Conservation (phyloP, 2,797 vertebrate genomes). For the Gorsachius magnificus region DNA sequence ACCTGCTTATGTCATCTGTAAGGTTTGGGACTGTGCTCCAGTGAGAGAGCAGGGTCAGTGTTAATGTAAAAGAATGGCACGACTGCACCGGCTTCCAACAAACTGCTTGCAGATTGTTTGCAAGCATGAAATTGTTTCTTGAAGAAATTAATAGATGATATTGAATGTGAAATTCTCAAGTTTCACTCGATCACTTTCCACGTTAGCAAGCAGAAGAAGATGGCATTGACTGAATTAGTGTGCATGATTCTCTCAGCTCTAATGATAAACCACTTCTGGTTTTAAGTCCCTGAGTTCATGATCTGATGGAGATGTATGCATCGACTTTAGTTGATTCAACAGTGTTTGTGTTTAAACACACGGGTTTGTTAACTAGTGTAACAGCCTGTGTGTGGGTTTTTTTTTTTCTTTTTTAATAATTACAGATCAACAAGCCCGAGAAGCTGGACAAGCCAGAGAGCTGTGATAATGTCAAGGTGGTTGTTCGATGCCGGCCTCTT, state of each 20-base stretch:
- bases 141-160: not conserved
- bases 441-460: conserved; percentile 87
- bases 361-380: not conserved
- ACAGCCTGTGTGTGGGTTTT: not conserved
- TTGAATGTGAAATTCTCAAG: not conserved
- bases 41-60: not conserved
- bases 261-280: not conserved
- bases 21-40: not conserved
- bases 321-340: not conserved
- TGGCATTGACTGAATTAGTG: not conserved
- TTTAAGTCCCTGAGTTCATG: not conserved
- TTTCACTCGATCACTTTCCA: accelerated
- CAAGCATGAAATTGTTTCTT: not conserved
- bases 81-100: not conserved
- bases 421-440: conserved; percentile 87
- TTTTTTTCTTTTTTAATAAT: not conserved
- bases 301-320: accelerated
- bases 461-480: conserved; percentile 96
- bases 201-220: accelerated
- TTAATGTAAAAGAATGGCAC: accelerated
- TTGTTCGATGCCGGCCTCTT: conserved; percentile 94
- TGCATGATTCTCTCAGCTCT: not conserved
- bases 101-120: not conserved
- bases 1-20: not conserved
- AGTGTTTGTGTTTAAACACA: not conserved